These are phyloP conservation scores for Sylvia atricapilla DNA, from an alignment of 2,113 vertebrate species.

Conservation along the genomic window DNA sequence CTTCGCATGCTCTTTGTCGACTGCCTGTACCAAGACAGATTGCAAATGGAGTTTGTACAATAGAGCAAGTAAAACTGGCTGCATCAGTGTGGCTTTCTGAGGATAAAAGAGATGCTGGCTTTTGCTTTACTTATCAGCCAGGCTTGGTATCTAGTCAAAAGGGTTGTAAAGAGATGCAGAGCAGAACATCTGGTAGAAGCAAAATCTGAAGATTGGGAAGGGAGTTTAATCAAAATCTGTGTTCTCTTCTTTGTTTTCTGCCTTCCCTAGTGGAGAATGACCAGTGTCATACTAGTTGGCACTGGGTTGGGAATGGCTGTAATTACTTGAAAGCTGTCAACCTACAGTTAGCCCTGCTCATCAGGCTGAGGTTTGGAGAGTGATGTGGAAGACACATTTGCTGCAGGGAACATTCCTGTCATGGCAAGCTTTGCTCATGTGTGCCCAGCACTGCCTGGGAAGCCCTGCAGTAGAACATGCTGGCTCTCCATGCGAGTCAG, in stretches of 20 bases:
- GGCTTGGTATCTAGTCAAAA: neutral
- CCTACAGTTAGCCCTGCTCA: neutral
- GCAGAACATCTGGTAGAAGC: neutral
- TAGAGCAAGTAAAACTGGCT: slow-evolving; percentile 49
- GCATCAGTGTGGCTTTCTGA: neutral
- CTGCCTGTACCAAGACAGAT: neutral
- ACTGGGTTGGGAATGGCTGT: neutral
- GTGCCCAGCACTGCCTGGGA: neutral
- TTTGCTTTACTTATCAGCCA: neutral
- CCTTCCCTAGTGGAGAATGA: neutral
- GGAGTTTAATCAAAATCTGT: neutral
- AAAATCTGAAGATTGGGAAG: neutral
- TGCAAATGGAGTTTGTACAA: slow-evolving; percentile 24
- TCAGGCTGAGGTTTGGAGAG: neutral
- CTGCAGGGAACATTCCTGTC: neutral
- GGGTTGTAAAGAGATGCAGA: neutral
- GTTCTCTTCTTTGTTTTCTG: neutral
- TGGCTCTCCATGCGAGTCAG: neutral
- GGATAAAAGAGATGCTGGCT: neutral
- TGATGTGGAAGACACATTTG: neutral
- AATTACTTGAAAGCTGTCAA: neutral
- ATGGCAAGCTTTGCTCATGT: neutral
- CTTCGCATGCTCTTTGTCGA: neutral
- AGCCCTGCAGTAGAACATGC: neutral
- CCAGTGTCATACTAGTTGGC: neutral